These are phyloP conservation scores for Drosophila pruinosa DNA, from an alignment of 1,140 invertebrate species.

Conservation along the genomic window DNA sequence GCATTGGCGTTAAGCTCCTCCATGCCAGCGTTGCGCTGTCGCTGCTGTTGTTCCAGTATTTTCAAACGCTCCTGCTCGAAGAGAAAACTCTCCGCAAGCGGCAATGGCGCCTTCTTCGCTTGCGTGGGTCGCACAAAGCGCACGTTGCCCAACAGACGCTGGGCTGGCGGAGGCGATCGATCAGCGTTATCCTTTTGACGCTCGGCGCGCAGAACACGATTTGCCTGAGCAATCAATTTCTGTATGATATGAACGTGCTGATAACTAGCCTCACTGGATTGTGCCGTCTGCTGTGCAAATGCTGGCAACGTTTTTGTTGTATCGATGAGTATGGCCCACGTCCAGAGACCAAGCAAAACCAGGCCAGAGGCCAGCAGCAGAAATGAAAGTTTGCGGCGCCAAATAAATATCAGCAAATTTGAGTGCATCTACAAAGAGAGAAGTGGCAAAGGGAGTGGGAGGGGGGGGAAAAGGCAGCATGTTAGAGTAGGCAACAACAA, in stretches of 20 bases:
- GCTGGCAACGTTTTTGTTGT: slow-evolving; percentile 41
- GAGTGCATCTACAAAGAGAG: slow-evolving; percentile 72
- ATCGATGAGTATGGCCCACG: slow-evolving; percentile 76
- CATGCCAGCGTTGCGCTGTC: slow-evolving; percentile 64
- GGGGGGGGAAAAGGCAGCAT: background rate
- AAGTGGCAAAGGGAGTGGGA: background rate
- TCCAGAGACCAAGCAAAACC: slow-evolving; percentile 70
- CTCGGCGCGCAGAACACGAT: slow-evolving; percentile 70
- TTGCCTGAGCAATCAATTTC: slow-evolving; percentile 78
- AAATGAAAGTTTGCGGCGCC: slow-evolving; percentile 79
- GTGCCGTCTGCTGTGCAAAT: background rate
- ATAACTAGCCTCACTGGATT: slow-evolving; percentile 36
- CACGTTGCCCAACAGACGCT: slow-evolving; percentile 56
- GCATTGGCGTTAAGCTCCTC: slow-evolving; percentile 67
- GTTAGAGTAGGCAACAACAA: slow-evolving; percentile 6
- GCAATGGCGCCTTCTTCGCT: slow-evolving; percentile 61
- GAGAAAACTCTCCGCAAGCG: slow-evolving; percentile 62
- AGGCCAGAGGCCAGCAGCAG: slow-evolving; percentile 62
- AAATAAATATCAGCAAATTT: slow-evolving; percentile 75
- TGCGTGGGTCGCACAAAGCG: slow-evolving; percentile 73
- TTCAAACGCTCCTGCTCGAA: slow-evolving; percentile 78
- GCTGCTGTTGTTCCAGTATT: slow-evolving; percentile 77
- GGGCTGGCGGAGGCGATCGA: background rate
- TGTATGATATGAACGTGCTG: slow-evolving; percentile 76
- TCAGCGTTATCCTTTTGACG: slow-evolving; percentile 57